Base-by-base conservation (phyloP, 37 sponge, comb jelly and placozoan species). In the Halisarca cf. caerulea region DNA sequence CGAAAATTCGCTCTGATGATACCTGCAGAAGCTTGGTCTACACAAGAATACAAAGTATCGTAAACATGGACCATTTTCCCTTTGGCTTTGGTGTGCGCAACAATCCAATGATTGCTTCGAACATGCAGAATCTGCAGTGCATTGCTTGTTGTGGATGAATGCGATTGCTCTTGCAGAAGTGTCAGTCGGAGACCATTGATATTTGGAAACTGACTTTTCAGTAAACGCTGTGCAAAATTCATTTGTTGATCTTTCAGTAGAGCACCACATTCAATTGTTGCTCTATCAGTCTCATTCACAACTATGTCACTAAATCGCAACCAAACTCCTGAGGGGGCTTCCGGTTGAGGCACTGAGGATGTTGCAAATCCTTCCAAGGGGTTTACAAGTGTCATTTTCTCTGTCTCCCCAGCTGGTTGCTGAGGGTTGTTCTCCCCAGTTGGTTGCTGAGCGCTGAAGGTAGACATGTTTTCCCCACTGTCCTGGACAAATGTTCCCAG, bases 41-140 rank as follows among this genome's bases (percentile, higher is more conserved):
- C 23, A 34, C 38, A 28, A 7, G 72, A 71, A 30, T 34, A 71
- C 28, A 30, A 23, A 71, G 72, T 28, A 36, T 71, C 72, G 18
- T 36, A 71, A 7, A 71, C 72, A 71, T 28, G 18, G 9, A 71
- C 72, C 35, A 7, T 7, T 39, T 71, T 71, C 5, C 72, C 72
- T 37, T 23, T 28, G 23, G 7, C 28, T 7, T 37, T 23, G 6
- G 72, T 71, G 5, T 35, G 7, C 3, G 59, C 59, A 58, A 53
- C 44, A 37, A 80, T 30, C 81, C 81, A 80, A 37, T 80, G 61
- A 58, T 80, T 58, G 30, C 81, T 60, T 58, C 33, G 24, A 20
- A 58, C 58, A 80, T 80, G 81, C 7, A 80, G n/a, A 55, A 80
- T 80, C 33, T 59, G 81, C 20, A 80, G 34, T 32, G 81, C 40